A percentile compares a stretch with the other conserved stretches of the same genome.
phyloP scores from a whole-genome alignment of 2,113 vertebrate species.

The Rattus norvegicus region DNA sequence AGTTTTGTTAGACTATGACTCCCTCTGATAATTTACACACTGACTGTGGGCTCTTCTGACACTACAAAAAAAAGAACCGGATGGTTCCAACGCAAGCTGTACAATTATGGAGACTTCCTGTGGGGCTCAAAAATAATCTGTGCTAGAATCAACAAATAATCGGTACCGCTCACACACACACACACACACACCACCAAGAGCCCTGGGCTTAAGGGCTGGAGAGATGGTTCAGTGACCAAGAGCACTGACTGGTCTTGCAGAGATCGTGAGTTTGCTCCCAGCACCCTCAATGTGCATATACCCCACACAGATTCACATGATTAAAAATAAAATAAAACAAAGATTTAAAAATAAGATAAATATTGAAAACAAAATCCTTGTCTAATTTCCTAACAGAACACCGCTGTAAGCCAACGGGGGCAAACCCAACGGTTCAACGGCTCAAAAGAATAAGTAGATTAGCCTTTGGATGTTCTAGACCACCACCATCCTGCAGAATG shows the following conservation, averaged over 20 bases:
- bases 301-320: neutral
- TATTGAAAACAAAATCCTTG: neutral
- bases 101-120: neutral
- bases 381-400: neutral
- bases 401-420: neutral
- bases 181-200: neutral
- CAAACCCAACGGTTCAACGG: neutral
- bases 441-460: neutral
- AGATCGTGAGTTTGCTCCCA: neutral
- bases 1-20: neutral
- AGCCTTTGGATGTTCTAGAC: neutral
- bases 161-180: too few species aligned
- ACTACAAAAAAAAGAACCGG: neutral
- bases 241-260: neutral
- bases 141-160: neutral
- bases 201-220: neutral
- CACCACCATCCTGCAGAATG: neutral
- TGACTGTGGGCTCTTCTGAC: neutral
- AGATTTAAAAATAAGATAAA: neutral
- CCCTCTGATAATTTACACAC: neutral
- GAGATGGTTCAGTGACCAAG: neutral
- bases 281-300: neutral
- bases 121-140: neutral
- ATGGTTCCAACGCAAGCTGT: neutral
- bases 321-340: neutral